phyloP scores from a whole-genome alignment of 2,797 vertebrate genomes.

The Darevskia nairensis region DNA sequence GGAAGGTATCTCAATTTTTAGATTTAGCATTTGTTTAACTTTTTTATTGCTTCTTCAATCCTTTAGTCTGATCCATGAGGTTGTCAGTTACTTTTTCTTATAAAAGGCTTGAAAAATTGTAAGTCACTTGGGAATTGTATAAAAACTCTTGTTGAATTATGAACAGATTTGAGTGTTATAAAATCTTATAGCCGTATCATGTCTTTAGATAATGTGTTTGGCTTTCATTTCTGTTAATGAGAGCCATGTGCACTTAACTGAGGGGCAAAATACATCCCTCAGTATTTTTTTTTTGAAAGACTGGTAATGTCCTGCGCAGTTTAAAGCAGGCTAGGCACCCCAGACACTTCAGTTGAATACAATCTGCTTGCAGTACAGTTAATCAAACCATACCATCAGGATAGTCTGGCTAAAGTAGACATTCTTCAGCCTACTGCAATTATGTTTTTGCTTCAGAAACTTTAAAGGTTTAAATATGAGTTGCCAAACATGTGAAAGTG shows the following conservation, averaged over 20 bases:
- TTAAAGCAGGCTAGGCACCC: constrained; percentile 55
- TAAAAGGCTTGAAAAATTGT: constrained; percentile 63
- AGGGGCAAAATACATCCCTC: constrained; percentile 62
- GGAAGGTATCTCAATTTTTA: constrained; percentile 85
- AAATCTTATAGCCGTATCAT: constrained; percentile 64
- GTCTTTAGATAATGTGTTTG: constrained; percentile 59
- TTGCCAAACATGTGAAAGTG: constrained; percentile 76
- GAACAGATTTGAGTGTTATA: constrained; percentile 60
- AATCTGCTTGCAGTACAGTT: constrained; percentile 56
- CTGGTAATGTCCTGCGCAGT: constrained; percentile 54
- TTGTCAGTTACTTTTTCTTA: constrained; percentile 56
- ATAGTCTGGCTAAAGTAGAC: constrained; percentile 61
- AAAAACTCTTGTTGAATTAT: constrained; percentile 62
- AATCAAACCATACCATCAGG: constrained; percentile 53
- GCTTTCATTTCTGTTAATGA: constrained; percentile 41
- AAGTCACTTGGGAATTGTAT: constrained; percentile 52
- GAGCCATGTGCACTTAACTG: constrained; percentile 26
- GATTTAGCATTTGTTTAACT: constrained; percentile 67
- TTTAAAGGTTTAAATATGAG: constrained; percentile 69
- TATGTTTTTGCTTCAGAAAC: constrained; percentile 69
- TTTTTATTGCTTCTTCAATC: constrained; percentile 62
- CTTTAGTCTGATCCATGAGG: constrained; percentile 71
- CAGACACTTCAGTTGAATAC: constrained; percentile 44
- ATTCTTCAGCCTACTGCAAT: constrained; percentile 63
- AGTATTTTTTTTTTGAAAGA: constrained; percentile 33